phyloP scores from a whole-genome alignment of 2,888 invertebrate genomes.

The Heliconius erato region DNA sequence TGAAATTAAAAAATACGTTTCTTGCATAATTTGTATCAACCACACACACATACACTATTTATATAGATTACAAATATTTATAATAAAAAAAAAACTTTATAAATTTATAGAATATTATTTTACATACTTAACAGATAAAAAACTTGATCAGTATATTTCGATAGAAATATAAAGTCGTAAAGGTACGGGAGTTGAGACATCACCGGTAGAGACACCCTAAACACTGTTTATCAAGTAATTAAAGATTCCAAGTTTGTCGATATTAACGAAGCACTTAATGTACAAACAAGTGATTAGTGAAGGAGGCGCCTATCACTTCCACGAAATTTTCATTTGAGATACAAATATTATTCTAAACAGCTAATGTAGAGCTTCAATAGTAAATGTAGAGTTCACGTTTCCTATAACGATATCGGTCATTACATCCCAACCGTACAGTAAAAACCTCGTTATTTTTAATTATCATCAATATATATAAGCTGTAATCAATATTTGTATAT shows the following conservation, averaged over 20 bases:
- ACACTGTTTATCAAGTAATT: slow-evolving; percentile 64
- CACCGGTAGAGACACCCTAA: slow-evolving; percentile 21
- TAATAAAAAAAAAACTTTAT: background rate
- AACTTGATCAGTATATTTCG: background rate
- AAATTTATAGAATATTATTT: background rate
- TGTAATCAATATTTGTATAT: slow-evolving; percentile 12
- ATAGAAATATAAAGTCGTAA: background rate
- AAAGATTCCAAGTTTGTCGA: slow-evolving; percentile 55
- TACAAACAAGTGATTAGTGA: slow-evolving; percentile 75
- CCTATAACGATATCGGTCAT: slow-evolving; percentile 21
- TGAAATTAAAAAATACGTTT: background rate
- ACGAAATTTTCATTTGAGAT: slow-evolving; percentile 21
- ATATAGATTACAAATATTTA: too few relatives aligned
- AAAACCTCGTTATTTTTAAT: slow-evolving; percentile 21
- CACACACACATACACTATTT: too few relatives aligned
- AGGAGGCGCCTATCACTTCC: slow-evolving; percentile 57
- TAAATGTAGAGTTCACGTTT: slow-evolving; percentile 8
- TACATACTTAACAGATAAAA: background rate
- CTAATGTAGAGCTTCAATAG: background rate
- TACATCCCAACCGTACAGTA: slow-evolving; percentile 3
- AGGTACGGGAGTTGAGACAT: slow-evolving; percentile 16
- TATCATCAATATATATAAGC: background rate
- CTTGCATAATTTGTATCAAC: too few relatives aligned
- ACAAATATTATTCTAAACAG: background rate
- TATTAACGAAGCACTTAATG: slow-evolving; percentile 61